Conservation (phyloP, 2,797 vertebrate species). For the Crenichthys baileyi region DNA sequence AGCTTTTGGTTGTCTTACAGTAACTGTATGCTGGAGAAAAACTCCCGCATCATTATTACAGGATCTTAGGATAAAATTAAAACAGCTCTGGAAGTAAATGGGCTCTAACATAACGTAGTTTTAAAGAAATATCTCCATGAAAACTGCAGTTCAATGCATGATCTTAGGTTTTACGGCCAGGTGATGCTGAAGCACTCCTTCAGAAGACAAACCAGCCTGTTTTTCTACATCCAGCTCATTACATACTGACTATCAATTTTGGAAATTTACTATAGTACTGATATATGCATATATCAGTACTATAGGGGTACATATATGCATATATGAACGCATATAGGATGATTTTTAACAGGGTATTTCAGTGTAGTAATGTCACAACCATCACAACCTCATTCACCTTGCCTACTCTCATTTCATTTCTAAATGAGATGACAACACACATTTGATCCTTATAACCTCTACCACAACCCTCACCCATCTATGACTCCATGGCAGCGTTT, state of each 20-base stretch:
- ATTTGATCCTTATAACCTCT: slow-evolving; percentile 63
- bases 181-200: too few relatives aligned
- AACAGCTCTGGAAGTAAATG: too few relatives aligned
- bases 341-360: neutral
- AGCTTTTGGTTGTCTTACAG: too few relatives aligned
- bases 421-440: slow-evolving; percentile 57
- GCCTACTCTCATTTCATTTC: slow-evolving; percentile 52
- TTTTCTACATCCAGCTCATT: too few relatives aligned
- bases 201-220: too few relatives aligned
- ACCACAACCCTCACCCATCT: slow-evolving; percentile 48
- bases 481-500: slow-evolving; percentile 58
- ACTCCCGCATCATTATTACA: too few relatives aligned
- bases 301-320: neutral
- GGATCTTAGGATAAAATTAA: too few relatives aligned
- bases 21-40: too few relatives aligned
- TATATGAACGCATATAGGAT: neutral
- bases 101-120: too few relatives aligned
- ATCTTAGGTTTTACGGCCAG: neutral
- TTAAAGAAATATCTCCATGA: too few relatives aligned
- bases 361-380: neutral
- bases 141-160: too few relatives aligned
- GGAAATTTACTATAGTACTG: too few relatives aligned
- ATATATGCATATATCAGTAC: neutral
- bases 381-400: slow-evolving; percentile 9
- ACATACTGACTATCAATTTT: neutral